These are phyloP conservation scores for Gallinago solitaria DNA, from an alignment of 2,797 vertebrate species.

Conservation along the genomic window DNA sequence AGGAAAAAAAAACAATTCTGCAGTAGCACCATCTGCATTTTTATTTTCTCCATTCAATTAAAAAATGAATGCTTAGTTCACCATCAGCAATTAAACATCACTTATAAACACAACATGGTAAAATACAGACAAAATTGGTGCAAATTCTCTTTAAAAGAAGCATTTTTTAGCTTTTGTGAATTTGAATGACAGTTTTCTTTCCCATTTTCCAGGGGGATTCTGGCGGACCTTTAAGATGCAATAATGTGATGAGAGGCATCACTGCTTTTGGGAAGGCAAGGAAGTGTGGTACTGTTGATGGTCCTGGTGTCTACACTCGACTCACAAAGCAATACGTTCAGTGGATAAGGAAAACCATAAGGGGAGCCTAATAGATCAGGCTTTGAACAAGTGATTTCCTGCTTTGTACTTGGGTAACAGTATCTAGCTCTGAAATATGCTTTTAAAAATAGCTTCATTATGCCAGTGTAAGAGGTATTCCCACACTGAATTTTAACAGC, in stretches of 20 bases:
- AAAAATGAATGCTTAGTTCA: neutral
- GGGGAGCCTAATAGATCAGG: neutral
- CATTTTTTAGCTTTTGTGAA: neutral
- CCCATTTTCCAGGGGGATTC: slow-evolving; percentile 72
- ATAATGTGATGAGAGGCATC: slow-evolving; percentile 54
- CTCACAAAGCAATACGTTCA: slow-evolving; percentile 53
- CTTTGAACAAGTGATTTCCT: neutral
- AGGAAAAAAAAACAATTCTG: neutral
- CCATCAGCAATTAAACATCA: neutral
- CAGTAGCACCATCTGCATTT: neutral
- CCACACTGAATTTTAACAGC: neutral
- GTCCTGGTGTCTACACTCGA: slow-evolving; percentile 70
- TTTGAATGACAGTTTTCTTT: neutral
- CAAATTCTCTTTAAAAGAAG: neutral
- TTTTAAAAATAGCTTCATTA: neutral
- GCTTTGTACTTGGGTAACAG: neutral
- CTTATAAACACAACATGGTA: neutral
- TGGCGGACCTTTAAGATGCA: slow-evolving; percentile 75
- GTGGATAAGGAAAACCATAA: slow-evolving; percentile 69
- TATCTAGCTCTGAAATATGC: neutral
- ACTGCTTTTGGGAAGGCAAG: slow-evolving; percentile 24
- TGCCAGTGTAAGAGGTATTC: neutral
- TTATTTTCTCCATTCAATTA: neutral
- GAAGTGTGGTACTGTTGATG: neutral
- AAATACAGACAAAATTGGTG: neutral